A percentile compares a stretch with the other conserved stretches of the same genome.
Conservation (phyloP, 1,140 invertebrate species). For the Onthophagus taurus region DNA sequence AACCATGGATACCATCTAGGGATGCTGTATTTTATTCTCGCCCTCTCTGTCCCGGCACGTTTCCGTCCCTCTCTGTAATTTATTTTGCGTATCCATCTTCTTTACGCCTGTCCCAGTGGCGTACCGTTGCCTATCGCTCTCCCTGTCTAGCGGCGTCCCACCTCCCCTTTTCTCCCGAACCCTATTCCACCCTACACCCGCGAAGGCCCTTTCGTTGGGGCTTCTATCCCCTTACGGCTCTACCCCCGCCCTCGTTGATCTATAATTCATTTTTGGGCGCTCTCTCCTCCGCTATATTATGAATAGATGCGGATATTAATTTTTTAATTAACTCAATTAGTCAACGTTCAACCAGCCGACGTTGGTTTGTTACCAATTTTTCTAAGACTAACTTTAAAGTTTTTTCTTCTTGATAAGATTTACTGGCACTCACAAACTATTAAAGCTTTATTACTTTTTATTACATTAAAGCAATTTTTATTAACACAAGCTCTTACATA, state of each 20-base stretch:
- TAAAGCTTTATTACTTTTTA: too few relatives aligned
- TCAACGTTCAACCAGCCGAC: too few relatives aligned
- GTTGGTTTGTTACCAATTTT: too few relatives aligned
- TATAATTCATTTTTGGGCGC: slow-evolving; percentile 23
- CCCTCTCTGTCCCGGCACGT: slow-evolving; percentile 8
- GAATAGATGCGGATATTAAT: slow-evolving; percentile 26
- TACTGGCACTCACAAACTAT: too few relatives aligned
- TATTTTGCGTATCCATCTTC: slow-evolving; percentile 22
- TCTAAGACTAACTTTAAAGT: too few relatives aligned
- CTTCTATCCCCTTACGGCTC: slow-evolving; percentile 11
- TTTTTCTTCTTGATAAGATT: too few relatives aligned
- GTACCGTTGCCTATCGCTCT: background rate
- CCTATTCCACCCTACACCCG: slow-evolving; percentile 12
- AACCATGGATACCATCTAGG: slow-evolving; percentile 32
- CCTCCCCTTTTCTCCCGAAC: slow-evolving; percentile 8
- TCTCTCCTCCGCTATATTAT: slow-evolving; percentile 18
- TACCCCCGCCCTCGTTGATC: slow-evolving; percentile 17
- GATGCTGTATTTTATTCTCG: slow-evolving; percentile 33
- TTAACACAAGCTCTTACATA: too few relatives aligned
- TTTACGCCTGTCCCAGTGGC: background rate
- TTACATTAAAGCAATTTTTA: too few relatives aligned
- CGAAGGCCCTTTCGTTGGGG: background rate
- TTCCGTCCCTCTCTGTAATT: slow-evolving; percentile 29
- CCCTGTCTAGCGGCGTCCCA: background rate
- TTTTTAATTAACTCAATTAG: slow-evolving; percentile 23